Percentiles rank a stretch among this genome's conserved stretches.
Conservation (phyloP, 2,888 invertebrate species). For the Polymixis lichenea region DNA sequence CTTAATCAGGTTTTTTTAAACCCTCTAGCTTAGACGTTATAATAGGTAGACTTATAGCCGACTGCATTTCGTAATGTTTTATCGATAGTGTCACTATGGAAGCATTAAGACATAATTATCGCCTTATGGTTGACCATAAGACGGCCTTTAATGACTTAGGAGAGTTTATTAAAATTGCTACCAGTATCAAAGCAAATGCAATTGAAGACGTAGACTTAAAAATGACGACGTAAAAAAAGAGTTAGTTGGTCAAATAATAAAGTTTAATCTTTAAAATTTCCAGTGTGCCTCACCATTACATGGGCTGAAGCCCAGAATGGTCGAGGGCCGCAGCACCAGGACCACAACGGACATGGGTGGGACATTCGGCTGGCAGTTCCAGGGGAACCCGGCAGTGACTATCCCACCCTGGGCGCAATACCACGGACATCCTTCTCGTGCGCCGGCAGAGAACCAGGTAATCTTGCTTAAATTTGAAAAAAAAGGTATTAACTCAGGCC, state of each 20-base stretch:
- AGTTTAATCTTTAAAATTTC: slow-evolving; percentile 46
- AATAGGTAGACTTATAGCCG: too few species aligned
- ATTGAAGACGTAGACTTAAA: neutral
- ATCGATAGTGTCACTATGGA: neutral
- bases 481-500: neutral
- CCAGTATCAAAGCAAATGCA: too few species aligned
- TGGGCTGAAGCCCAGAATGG: slow-evolving; percentile 77
- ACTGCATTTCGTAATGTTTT: neutral
- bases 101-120: neutral
- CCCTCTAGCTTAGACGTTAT: neutral
- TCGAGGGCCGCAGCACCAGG: slow-evolving; percentile 76
- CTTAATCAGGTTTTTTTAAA: slow-evolving; percentile 1
- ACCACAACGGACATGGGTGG: slow-evolving; percentile 86
- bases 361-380: slow-evolving; percentile 92
- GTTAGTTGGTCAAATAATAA: neutral
- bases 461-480: neutral
- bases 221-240: neutral
- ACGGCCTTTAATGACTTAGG: neutral
- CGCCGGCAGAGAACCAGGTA: slow-evolving; percentile 91
- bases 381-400: slow-evolving; percentile 92
- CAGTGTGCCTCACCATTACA: slow-evolving; percentile 73
- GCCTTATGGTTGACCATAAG: neutral
- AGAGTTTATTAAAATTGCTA: neutral
- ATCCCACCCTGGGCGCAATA: slow-evolving; percentile 91
- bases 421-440: slow-evolving; percentile 92